phyloP scores from a whole-genome alignment of 1,140 invertebrate species.

The Aricia agestis region DNA sequence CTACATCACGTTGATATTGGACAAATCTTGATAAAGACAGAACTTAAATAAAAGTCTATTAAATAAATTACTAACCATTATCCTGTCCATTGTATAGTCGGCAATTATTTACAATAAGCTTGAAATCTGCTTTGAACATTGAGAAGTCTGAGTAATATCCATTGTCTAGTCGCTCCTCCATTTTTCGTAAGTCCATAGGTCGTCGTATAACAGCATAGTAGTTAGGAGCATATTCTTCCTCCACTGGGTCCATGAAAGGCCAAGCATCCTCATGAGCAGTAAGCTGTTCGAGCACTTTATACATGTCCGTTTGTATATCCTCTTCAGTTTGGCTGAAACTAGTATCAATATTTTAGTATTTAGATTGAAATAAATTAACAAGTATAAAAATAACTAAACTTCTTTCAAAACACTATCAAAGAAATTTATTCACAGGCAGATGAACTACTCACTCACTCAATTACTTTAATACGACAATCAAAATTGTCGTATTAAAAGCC shows the following conservation, averaged over 20 bases:
- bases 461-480: too few relatives aligned
- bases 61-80: slow-evolving; percentile 82
- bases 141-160: slow-evolving; percentile 86
- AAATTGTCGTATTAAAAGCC: too few relatives aligned
- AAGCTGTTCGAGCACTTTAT: slow-evolving; percentile 90
- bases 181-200: slow-evolving; percentile 91
- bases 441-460: too few relatives aligned
- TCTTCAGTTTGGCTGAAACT: slow-evolving; percentile 88
- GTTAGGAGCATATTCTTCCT: slow-evolving; percentile 93
- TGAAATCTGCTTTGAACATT: slow-evolving; percentile 91
- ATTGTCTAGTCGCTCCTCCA: slow-evolving; percentile 90
- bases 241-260: slow-evolving; percentile 94
- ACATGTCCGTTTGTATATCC: slow-evolving; percentile 90
- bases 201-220: slow-evolving; percentile 86
- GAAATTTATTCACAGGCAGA: too few relatives aligned
- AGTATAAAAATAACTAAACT: too few relatives aligned
- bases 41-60: neutral
- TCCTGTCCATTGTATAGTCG: slow-evolving; percentile 92
- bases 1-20: neutral
- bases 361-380: too few relatives aligned
- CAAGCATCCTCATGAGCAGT: slow-evolving; percentile 93
- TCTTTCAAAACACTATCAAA: too few relatives aligned
- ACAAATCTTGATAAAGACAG: too few relatives aligned
- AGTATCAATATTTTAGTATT: slow-evolving; percentile 21
- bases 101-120: slow-evolving; percentile 94